phyloP scores from a whole-genome alignment of 2,113 vertebrate species.

The Noturus placidus region DNA sequence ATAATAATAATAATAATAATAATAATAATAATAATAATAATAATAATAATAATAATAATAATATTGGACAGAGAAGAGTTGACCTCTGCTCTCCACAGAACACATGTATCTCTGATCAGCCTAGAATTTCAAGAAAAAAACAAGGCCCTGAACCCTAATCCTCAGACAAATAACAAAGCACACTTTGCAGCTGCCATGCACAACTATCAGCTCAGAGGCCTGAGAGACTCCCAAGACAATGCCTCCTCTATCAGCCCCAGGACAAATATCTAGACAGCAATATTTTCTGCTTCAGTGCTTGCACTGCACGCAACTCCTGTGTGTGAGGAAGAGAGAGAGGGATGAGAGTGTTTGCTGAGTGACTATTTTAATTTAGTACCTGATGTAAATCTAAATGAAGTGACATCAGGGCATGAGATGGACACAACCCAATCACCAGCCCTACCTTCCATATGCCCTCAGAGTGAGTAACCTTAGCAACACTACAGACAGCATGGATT shows the following conservation, averaged over 20 bases:
- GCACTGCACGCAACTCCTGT: conserved; percentile 81
- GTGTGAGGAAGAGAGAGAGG: conserved; percentile 54
- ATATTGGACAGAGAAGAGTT: conserved; percentile 81
- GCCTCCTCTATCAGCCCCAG: conserved; percentile 90
- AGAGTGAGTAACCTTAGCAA: conserved; percentile 71
- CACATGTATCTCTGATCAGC: conserved; percentile 85
- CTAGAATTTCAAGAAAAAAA: conserved; percentile 90
- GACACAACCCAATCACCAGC: conserved; percentile 84
- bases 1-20: background rate
- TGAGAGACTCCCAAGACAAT: conserved; percentile 88
- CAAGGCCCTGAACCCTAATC: conserved; percentile 89
- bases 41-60: conserved; percentile 36
- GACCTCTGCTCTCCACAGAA: conserved; percentile 81
- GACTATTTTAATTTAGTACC: conserved; percentile 98
- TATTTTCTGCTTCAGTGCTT: conserved; percentile 90
- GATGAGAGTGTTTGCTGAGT: conserved; percentile 85
- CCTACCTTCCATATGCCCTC: conserved; percentile 67
- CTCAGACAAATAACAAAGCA: conserved; percentile 90
- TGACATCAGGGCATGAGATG: conserved; percentile 83
- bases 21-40: conserved; percentile 36
- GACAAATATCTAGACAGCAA: conserved; percentile 95
- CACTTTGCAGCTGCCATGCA: conserved; percentile 90
- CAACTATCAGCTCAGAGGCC: conserved; percentile 82
- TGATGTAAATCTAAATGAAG: conserved; percentile 98
- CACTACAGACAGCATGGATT: conserved; percentile 69